These are phyloP conservation scores for Fulmarus glacialis DNA, from an alignment of 2,113 vertebrate genomes.

Conservation along the genomic window DNA sequence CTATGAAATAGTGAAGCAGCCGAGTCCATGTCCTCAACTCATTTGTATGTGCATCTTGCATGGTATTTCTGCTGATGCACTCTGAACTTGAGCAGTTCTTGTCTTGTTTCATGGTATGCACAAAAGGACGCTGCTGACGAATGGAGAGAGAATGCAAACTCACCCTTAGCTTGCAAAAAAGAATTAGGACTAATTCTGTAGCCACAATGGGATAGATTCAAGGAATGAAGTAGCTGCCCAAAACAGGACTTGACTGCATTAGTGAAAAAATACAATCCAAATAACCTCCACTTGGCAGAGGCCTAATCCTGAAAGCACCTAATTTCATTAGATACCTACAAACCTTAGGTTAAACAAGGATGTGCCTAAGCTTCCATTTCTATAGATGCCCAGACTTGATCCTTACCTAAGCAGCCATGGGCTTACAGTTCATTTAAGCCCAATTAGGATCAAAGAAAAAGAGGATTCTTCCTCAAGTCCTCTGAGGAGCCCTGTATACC, in stretches of 20 bases:
- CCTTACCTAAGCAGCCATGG: constrained; percentile 6
- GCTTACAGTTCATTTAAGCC: constrained; percentile 39
- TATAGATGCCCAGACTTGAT: not conserved
- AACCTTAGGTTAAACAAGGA: constrained; percentile 22
- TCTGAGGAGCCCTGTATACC: not conserved
- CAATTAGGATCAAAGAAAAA: constrained; percentile 41
- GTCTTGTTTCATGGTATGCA: not conserved
- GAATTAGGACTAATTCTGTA: not conserved
- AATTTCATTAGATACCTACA: constrained; percentile 25
- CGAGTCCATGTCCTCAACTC: not conserved
- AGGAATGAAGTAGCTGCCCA: not conserved
- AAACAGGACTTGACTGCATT: not conserved
- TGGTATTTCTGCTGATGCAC: not conserved
- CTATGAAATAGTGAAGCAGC: not conserved
- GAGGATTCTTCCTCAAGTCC: constrained; percentile 21
- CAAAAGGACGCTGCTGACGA: not conserved
- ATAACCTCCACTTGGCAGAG: not conserved
- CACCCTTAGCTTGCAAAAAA: not conserved
- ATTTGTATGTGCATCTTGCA: not conserved
- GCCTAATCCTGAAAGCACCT: constrained; percentile 5
- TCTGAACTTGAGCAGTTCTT: not conserved
- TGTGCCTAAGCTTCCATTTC: constrained; percentile 1
- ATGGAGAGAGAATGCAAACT: not conserved
- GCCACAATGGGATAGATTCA: not conserved
- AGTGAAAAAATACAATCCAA: not conserved